Conservation (phyloP, 2,888 invertebrate species). For the Tenthredo scrophulariae region DNA sequence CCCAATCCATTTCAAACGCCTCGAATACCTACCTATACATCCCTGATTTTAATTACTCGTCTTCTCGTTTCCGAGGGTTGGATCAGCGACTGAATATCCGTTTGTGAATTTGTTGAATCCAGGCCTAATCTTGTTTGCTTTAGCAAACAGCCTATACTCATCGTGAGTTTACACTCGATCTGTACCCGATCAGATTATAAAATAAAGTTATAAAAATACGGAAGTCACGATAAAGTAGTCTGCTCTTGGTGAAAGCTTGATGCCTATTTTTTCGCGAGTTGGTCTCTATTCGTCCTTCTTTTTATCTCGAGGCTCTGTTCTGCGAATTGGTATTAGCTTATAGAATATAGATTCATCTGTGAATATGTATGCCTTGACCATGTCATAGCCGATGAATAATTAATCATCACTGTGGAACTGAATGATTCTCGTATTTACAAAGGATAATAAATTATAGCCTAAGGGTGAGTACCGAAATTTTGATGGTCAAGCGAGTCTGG, state of each 20-base stretch:
- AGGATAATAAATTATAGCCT: not conserved
- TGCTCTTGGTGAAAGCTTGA: not conserved
- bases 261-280: not conserved
- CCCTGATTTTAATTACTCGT: constrained; percentile 15
- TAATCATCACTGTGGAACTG: not conserved
- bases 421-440: not conserved
- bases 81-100: not conserved
- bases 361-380: not conserved
- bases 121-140: not conserved
- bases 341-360: not conserved
- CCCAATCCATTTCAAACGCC: not conserved
- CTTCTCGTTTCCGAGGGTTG: not conserved
- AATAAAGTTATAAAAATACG: not conserved
- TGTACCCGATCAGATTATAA: not conserved
- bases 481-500: constrained; percentile 8
- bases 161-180: not conserved
- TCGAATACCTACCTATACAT: not conserved
- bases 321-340: not conserved
- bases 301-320: not conserved
- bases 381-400: not conserved
- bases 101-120: constrained; percentile 5
- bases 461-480: not conserved
- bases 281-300: not conserved
- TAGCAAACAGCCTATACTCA: not conserved
- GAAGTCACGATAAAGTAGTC: not conserved